Percentiles rank a stretch among this genome's conserved stretches.
Conservation (phyloP, 2,113 vertebrate species). For the Daboia siamensis region DNA sequence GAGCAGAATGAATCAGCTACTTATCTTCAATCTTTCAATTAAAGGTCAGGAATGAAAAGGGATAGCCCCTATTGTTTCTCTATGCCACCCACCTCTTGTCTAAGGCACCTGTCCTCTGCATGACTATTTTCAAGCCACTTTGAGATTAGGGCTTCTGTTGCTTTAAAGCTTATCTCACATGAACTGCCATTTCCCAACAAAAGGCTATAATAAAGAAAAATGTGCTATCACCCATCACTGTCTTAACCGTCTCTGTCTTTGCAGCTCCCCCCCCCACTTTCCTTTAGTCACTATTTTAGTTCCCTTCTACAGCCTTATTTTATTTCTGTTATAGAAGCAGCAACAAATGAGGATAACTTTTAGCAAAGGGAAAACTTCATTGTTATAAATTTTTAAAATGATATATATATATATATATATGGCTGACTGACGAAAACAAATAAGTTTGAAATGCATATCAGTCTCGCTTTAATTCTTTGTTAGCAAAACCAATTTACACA, state of each 20-base stretch:
- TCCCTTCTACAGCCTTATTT: background rate
- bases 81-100: slow-evolving; percentile 31
- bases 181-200: slow-evolving; percentile 44
- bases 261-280: background rate
- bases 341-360: no score
- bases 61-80: slow-evolving; percentile 51
- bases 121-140: slow-evolving; percentile 36
- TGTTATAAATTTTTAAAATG: background rate
- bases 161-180: slow-evolving; percentile 49
- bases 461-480: no score
- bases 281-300: background rate
- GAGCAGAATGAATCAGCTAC: slow-evolving; percentile 73
- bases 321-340: background rate
- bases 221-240: background rate
- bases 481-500: no score
- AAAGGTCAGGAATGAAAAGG: slow-evolving; percentile 75
- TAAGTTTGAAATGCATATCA: no score
- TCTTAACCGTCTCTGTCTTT: background rate
- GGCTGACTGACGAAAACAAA: no score
- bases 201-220: slow-evolving; percentile 14
- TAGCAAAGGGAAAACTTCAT: background rate
- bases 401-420: no score
- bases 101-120: slow-evolving; percentile 44
- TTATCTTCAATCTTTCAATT: slow-evolving; percentile 80
- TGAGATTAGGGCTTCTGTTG: slow-evolving; percentile 46